Conservation (phyloP, 2,888 invertebrate genomes). For the Glaucopsyche alexis region DNA sequence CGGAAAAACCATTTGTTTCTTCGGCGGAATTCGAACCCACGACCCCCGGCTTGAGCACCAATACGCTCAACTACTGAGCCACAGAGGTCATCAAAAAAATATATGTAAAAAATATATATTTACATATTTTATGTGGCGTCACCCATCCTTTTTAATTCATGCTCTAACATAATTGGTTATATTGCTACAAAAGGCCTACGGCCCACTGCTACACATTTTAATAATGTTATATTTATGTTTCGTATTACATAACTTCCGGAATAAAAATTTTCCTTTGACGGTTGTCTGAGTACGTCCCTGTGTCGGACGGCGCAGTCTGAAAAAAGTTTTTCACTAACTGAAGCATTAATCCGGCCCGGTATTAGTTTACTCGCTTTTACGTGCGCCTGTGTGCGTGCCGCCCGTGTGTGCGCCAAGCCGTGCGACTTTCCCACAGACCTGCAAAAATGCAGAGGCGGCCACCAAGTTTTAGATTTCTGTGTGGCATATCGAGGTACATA, state of each 20-base stretch:
- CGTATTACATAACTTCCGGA: constrained; percentile 39
- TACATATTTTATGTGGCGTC: not conserved
- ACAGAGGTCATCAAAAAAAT: too few relatives aligned
- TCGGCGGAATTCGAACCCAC: too few relatives aligned
- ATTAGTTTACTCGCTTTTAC: constrained; percentile 79
- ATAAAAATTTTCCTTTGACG: constrained; percentile 42
- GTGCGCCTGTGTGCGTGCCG: constrained; percentile 60
- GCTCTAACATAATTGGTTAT: constrained; percentile 28
- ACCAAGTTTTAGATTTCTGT: constrained; percentile 43
- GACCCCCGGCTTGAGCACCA: too few relatives aligned
- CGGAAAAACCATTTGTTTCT: too few relatives aligned
- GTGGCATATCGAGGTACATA: constrained; percentile 32
- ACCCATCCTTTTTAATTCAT: constrained; percentile 25
- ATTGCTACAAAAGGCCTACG: constrained; percentile 28
- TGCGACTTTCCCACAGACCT: constrained; percentile 73
- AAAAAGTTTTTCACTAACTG: constrained; percentile 81
- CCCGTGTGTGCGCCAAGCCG: constrained; percentile 65
- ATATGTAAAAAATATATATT: not conserved
- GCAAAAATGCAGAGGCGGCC: constrained; percentile 53
- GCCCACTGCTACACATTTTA: constrained; percentile 32
- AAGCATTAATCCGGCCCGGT: constrained; percentile 80
- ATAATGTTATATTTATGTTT: constrained; percentile 38
- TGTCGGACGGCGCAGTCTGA: constrained; percentile 75
- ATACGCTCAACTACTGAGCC: too few relatives aligned
- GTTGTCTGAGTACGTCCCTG: constrained; percentile 62